Base-by-base conservation (phyloP, 1,140 invertebrate species). In the Diuraphis noxia region DNA sequence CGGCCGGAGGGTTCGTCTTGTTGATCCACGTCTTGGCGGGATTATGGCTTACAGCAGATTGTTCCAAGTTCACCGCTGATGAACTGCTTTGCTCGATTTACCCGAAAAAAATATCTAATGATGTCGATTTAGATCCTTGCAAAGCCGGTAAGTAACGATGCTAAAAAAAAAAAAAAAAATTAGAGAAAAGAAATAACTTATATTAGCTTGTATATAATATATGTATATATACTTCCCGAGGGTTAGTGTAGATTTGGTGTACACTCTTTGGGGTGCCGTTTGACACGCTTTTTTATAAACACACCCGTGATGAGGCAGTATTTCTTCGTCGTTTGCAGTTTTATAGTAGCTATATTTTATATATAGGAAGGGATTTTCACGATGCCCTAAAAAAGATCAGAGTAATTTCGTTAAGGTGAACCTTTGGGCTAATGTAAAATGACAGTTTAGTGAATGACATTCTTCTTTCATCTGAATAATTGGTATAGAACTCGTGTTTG, bases 71-170 rank as follows among this genome's bases (percentile, higher is more conserved):
- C 93, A 96, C 96, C 88, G 95, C 96, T 92, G 96, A 97, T 43
- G 95, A 97, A 93, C 93, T 97, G 87, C 93, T 96, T 92, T 94
- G 94, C 85, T 94, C 94, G 46, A 94, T 94, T 92, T 97, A 96
- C 93, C 95, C 96, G 25, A 94, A 95, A 88, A 96, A 95, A 93
- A 95, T 96, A 56, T 97, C 96, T 49, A 95, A 95, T 92, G 97
- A 98, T 94, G 93, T 97, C 87, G 97, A 97, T 94, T 94, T 97
- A 94, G 97, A 98, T 94, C 96, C 97, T 92, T 98, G 97, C 94
- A 97, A 97, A 95, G 96, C 96, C 93, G 96, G 96, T 97, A 94
- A 96, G 95, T 95, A 63, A 36, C 77, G 85, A 36, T 49, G 46
- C 52, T 30, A 40, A n/a, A 84, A 84, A 85, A 46, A 34, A 85